Percentiles rank a stretch among this genome's conserved stretches.
phyloP scores from a whole-genome alignment of 2,888 invertebrate species.

The Drosophila testacea region DNA sequence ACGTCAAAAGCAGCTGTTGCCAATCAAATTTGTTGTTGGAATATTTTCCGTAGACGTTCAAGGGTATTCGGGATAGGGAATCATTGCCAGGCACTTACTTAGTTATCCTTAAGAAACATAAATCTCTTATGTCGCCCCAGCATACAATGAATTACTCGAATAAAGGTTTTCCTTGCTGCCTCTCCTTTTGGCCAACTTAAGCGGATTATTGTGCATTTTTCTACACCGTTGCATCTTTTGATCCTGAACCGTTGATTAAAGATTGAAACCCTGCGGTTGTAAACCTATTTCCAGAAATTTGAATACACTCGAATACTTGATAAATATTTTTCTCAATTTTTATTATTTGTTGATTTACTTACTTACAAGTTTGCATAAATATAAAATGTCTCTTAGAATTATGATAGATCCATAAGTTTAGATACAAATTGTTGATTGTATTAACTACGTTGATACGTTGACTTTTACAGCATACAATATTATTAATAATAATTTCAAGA shows the following conservation, averaged over 20 bases:
- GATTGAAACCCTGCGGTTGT: conserved; percentile 44
- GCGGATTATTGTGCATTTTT: conserved; percentile 71
- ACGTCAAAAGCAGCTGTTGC: conserved; percentile 44
- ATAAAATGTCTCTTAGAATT: conserved; percentile 60
- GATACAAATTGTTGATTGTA: conserved; percentile 48
- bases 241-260: conserved; percentile 34
- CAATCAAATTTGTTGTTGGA: conserved; percentile 23
- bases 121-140: conserved; percentile 60
- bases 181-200: conserved; percentile 47
- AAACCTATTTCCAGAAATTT: background rate
- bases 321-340: conserved; percentile 63
- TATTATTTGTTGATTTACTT: conserved; percentile 43
- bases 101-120: conserved; percentile 39
- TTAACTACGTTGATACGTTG: conserved; percentile 62
- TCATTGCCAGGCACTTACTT: conserved; percentile 9
- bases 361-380: conserved; percentile 48
- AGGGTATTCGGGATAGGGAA: conserved; percentile 14
- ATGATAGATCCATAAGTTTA: conserved; percentile 37
- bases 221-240: conserved; percentile 60
- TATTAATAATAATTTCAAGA: conserved; percentile 33
- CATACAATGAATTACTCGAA: conserved; percentile 9
- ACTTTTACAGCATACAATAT: conserved; percentile 56
- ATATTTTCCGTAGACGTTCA: background rate
- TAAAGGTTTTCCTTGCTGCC: conserved; percentile 2
- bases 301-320: conserved; percentile 34